These are phyloP conservation scores for Xanthia icteritia DNA, from an alignment of 2,888 invertebrate species.

Conservation along the genomic window DNA sequence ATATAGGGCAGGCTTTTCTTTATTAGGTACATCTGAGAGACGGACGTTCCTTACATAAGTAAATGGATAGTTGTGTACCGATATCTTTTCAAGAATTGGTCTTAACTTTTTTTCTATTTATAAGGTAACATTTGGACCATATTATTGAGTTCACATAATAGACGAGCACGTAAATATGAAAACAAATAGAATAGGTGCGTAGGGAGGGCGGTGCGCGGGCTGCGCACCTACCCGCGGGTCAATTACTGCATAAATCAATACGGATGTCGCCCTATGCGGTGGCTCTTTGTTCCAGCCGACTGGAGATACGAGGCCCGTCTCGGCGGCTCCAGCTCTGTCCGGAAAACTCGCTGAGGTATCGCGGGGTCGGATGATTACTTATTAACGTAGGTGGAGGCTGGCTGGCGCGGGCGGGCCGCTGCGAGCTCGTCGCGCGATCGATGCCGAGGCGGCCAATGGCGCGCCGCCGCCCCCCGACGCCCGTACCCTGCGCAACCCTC, in stretches of 20 bases:
- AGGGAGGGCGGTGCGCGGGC: conserved; percentile 78
- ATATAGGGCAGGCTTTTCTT: conserved; percentile 48
- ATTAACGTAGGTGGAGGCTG: conserved; percentile 91
- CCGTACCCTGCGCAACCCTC: conserved; percentile 86
- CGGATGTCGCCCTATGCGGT: conserved; percentile 85
- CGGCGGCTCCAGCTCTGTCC: conserved; percentile 87
- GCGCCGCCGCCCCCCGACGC: conserved; percentile 84
- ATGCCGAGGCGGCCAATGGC: conserved; percentile 90
- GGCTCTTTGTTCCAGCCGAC: conserved; percentile 87
- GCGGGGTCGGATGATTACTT: conserved; percentile 90
- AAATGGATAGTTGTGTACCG: neutral
- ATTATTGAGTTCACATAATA: conserved; percentile 59
- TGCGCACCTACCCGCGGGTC: conserved; percentile 86
- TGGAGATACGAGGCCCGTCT: conserved; percentile 87
- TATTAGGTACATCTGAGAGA: conserved; percentile 50
- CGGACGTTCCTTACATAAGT: neutral
- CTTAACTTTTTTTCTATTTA: neutral
- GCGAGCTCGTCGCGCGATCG: conserved; percentile 88
- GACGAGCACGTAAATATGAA: conserved; percentile 68
- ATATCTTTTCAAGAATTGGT: conserved; percentile 11
- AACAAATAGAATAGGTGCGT: conserved; percentile 81
- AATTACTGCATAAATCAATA: conserved; percentile 89
- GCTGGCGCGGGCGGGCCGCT: conserved; percentile 88
- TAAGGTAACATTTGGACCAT: conserved; percentile 9
- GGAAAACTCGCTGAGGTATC: conserved; percentile 89